A percentile compares a stretch with the other conserved stretches of the same genome.
phyloP scores from a whole-genome alignment of 2,797 vertebrate species.

The Clarias pachynema region DNA sequence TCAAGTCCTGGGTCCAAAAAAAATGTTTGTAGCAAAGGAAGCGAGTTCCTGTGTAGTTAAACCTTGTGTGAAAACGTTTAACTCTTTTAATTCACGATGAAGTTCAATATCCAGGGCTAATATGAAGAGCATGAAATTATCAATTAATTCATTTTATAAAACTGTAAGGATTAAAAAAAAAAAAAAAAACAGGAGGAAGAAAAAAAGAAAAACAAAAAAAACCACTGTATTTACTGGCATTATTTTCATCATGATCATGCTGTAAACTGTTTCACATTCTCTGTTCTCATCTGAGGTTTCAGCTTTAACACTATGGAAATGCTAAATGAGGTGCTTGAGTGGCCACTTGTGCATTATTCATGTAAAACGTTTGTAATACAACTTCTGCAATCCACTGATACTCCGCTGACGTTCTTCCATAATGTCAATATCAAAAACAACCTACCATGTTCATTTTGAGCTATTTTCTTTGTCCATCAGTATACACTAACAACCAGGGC shows the following conservation, averaged over 20 bases:
- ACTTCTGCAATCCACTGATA: conserved; percentile 57
- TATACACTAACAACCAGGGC: conserved; percentile 55
- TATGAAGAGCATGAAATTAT: conserved; percentile 82
- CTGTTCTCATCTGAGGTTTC: conserved; percentile 49
- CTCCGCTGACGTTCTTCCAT: conserved; percentile 56
- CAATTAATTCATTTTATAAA: conserved; percentile 69
- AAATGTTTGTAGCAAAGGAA: conserved; percentile 77
- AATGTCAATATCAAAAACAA: conserved; percentile 52
- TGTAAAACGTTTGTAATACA: conserved; percentile 56
- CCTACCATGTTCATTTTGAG: conserved; percentile 49
- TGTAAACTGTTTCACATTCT: conserved; percentile 64
- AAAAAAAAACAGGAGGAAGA: conserved; percentile 51
- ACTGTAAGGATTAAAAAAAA: conserved; percentile 40
- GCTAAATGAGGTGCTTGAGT: conserved; percentile 51
- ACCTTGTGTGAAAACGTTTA: conserved; percentile 70
- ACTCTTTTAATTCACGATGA: conserved; percentile 40
- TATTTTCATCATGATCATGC: conserved; percentile 67
- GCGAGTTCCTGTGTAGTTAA: conserved; percentile 79
- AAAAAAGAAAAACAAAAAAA: conserved; percentile 54
- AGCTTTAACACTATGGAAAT: conserved; percentile 51
- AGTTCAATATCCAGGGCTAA: conserved; percentile 69
- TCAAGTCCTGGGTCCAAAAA: conserved; percentile 88
- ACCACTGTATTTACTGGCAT: conserved; percentile 61
- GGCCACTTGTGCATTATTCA: conserved; percentile 59
- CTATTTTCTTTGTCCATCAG: conserved; percentile 26